Conservation (phyloP, 2,888 invertebrate species). For the Sarcophaga rosellei region DNA sequence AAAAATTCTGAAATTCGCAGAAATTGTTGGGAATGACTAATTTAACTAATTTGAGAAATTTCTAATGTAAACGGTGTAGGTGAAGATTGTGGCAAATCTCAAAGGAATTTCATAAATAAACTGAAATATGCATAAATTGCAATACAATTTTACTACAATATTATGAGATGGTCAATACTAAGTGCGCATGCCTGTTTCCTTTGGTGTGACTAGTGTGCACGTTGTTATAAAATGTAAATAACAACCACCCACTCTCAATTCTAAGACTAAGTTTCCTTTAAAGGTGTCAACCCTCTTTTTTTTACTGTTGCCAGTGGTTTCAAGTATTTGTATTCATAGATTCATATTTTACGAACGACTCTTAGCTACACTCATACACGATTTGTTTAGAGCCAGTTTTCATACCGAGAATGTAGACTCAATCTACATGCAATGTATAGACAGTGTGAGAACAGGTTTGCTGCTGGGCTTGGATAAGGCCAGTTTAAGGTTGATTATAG, state of each 20-base stretch:
- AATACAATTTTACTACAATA: slow-evolving; percentile 45
- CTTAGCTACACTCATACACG: too few relatives aligned
- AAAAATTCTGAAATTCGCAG: too few relatives aligned
- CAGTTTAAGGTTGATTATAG: too few relatives aligned
- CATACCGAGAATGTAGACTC: too few relatives aligned
- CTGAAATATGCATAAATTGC: slow-evolving; percentile 55
- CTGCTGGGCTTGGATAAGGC: too few relatives aligned
- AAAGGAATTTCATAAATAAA: slow-evolving; percentile 49
- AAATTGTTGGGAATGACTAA: too few relatives aligned
- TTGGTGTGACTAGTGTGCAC: slow-evolving; percentile 33
- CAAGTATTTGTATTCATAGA: not conserved
- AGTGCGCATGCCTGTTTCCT: slow-evolving; percentile 26
- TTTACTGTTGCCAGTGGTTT: not conserved
- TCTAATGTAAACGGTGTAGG: not conserved
- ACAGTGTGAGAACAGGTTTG: too few relatives aligned
- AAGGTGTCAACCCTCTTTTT: not conserved
- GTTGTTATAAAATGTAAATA: slow-evolving; percentile 61
- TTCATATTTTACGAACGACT: not conserved
- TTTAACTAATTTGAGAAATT: too few relatives aligned
- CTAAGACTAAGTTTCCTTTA: not conserved
- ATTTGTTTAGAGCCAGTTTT: too few relatives aligned
- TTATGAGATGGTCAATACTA: not conserved
- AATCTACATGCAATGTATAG: too few relatives aligned
- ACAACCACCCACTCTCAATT: slow-evolving; percentile 57
- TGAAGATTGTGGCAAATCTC: slow-evolving; percentile 24